Evolutionary conservation across 2,113 vertebrate species (phyloP), one percentile per base, ranked within the genome.

Genomic region (Brachirus orientalis): DNA sequence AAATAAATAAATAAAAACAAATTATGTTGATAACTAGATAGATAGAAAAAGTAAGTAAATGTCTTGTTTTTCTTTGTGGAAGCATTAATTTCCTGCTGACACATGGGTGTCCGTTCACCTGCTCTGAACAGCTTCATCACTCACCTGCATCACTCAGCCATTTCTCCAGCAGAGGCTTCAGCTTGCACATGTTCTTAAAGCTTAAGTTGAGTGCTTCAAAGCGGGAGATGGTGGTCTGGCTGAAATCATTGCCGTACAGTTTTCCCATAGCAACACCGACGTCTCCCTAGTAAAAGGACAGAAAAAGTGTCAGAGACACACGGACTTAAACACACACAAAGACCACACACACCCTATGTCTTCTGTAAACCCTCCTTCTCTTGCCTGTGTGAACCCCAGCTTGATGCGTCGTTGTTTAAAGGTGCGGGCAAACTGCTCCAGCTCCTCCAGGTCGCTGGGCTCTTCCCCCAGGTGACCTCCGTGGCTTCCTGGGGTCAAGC

Each of bases 111-210:
- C 3, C 28, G 28, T 28, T 28, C 28, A 28, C 28, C 28, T 4
- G 28, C 28, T 28, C 28, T 28, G n/a, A n/a, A n/a, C n/a, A 28
- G 3, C 6, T 28, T 28, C 2, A 28, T 52, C 40, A 22, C 63
- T 80, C 73, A 97, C 95, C 95, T 84, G 96, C 96, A 1, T 97
- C 96, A 1, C 92, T 94, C 70, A 97, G 92, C 96, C 96, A 97
- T 84, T 97, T 97, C 92, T 97, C 95, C 47, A 97, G 92, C 75
- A 97, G 93, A 0, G 96, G 96, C 58, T 96, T 96, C 68, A 97
- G 95, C 81, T 97, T 97, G 93, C 96, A 97, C 96, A 97, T 97
- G 90, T 97, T 97, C 90, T 97, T 97, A 75, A 97, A 97, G 92
- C 96, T 97, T 76, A 97, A 88, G 85, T 97, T 97, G 56, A 97